A percentile compares a stretch with the other conserved stretches of the same genome.
These are phyloP conservation scores for Rhegmatorhina hoffmannsi DNA, from an alignment of 2,113 vertebrate species.

Conservation along the genomic window DNA sequence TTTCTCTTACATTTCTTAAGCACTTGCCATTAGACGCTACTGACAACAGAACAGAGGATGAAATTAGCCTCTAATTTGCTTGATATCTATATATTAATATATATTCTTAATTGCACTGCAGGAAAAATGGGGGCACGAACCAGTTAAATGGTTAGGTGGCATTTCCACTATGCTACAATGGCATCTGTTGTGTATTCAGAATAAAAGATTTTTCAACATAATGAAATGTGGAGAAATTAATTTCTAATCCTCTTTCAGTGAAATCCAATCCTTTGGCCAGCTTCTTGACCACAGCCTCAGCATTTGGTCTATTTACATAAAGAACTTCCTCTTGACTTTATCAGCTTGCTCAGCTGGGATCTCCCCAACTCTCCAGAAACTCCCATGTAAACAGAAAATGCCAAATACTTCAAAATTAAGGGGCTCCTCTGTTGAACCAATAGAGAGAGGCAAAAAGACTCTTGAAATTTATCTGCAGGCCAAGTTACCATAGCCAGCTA, in stretches of 20 bases:
- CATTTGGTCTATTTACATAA: background rate
- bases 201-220: background rate
- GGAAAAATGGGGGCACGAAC: fast-evolving
- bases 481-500: background rate
- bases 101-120: background rate
- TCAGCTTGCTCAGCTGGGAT: background rate
- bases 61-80: background rate
- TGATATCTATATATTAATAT: background rate
- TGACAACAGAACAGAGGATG: background rate
- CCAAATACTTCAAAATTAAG: background rate
- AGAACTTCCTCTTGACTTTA: background rate
- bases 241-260: background rate
- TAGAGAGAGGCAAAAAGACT: background rate
- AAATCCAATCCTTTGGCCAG: background rate
- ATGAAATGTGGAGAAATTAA: background rate
- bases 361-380: background rate
- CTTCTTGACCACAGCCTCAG: background rate
- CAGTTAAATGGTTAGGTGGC: background rate
- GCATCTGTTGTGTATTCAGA: background rate
- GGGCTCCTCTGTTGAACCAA: background rate
- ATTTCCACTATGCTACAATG: background rate
- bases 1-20: background rate
- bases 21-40: background rate
- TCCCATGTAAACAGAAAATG: background rate
- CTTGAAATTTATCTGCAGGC: background rate